Base-by-base conservation (phyloP, 2,888 invertebrate genomes). In the Diaprepes abbreviatus region DNA sequence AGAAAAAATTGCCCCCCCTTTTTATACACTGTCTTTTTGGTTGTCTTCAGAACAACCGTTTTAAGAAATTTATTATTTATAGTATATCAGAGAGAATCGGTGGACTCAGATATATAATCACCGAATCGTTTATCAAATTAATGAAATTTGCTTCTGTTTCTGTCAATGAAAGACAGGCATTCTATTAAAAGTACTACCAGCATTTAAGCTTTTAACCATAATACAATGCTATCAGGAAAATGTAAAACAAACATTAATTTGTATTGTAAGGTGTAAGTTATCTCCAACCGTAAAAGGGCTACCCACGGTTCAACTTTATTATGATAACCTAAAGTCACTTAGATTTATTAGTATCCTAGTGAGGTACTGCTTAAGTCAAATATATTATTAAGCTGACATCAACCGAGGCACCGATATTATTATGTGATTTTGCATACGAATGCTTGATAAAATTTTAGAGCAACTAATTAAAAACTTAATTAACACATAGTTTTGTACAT, bases 161-260 rank as follows among this genome's bases (percentile, higher is more conserved):
- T 19, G 19, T 43, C 43, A 10, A 10, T 52, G n/a, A n/a, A n/a
- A n/a, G n/a, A 31, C 24, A 14, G 7, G 12, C 19, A 17, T 21
- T 55, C 21, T 19, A 36, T 21, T 55, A 55, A 55, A 36, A 55
- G 21, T 38, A 55, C 55, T 55, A 21, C 4, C 19, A 55, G 16
- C 54, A 35, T 33, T 67, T 54, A 57, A 28, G 62, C 50, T 63
- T 68, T 63, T 21, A 60, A 64, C 58, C 54, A 69, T 17, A 69
- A 50, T 58, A 65, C 70, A 70, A 70, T 70, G 60, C 38, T 65
- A 70, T 70, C 70, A 40, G 21, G 33, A 19, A 43, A 70, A 59
- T 45, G 54, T 65, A 60, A 70, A 70, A 70, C 64, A 50, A 65
- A 65, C 65, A 70, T 70, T 70, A 65, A 65, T 70, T 60, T 70